Percentiles rank a stretch among this genome's conserved stretches.
These are phyloP conservation scores for Pecten maximus DNA, from an alignment of 2,888 invertebrate genomes.

Conservation along the genomic window DNA sequence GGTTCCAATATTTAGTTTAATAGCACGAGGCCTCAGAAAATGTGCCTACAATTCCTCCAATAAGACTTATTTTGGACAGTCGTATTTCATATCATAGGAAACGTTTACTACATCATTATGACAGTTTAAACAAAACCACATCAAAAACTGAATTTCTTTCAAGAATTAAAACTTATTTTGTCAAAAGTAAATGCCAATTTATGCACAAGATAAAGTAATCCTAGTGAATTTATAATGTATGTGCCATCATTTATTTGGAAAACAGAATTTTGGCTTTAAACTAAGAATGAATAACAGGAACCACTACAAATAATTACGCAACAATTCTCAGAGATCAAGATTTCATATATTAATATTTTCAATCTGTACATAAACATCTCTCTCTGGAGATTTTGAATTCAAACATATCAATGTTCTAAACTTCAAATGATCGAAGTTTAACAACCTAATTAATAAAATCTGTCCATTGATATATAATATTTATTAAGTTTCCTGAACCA, in stretches of 20 bases:
- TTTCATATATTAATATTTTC: conserved; percentile 17
- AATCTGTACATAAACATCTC: conserved; percentile 11
- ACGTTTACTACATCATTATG: neutral
- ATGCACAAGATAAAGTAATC: neutral
- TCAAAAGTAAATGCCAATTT: neutral
- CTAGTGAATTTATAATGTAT: neutral
- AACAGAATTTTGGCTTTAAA: conserved; percentile 16
- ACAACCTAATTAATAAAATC: conserved; percentile 27
- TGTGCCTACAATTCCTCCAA: neutral
- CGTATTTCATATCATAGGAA: neutral
- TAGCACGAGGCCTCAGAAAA: no score
- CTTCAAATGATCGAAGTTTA: neutral
- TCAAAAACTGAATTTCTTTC: neutral
- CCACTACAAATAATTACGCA: neutral
- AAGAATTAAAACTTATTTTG: neutral
- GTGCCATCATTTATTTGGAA: neutral
- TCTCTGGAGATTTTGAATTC: neutral
- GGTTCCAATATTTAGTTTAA: no score
- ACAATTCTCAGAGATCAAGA: conserved; percentile 2
- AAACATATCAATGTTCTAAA: neutral
- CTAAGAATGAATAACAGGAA: neutral
- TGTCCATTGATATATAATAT: neutral
- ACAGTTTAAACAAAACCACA: neutral
- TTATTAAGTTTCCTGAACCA: conserved; percentile 6
- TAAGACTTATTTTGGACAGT: neutral